Conservation (phyloP, 2,113 vertebrate genomes). For the Myiagra hebetior region DNA sequence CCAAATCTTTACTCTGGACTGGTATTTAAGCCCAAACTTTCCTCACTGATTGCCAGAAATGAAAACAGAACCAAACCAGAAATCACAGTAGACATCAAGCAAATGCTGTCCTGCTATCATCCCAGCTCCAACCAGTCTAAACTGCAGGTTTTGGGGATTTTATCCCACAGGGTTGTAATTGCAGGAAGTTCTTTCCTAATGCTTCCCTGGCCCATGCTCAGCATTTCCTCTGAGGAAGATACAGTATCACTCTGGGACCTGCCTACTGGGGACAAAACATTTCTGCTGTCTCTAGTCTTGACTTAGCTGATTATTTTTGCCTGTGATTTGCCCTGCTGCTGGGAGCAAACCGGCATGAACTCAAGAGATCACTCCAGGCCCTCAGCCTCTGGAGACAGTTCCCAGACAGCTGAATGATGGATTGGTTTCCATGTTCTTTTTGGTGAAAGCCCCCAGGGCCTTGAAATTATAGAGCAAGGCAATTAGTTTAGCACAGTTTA, state of each 20-base stretch:
- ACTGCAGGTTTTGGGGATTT: not conserved
- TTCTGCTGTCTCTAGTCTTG: not conserved
- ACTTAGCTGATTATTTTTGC: not conserved
- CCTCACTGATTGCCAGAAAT: not conserved
- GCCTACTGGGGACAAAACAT: not conserved
- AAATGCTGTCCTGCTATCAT: not conserved
- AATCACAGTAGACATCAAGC: not conserved
- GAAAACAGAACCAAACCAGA: not conserved
- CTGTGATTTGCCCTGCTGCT: not conserved
- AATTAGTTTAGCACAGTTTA: not conserved
- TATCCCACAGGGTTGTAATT: not conserved
- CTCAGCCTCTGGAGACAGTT: not conserved
- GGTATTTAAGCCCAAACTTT: not conserved
- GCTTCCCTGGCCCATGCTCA: not conserved
- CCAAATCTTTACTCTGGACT: not conserved
- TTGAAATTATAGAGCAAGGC: not conserved
- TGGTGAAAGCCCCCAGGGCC: not conserved
- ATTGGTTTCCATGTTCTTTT: not conserved
- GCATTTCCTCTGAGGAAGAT: not conserved
- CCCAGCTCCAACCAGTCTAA: not conserved
- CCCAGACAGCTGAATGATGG: not conserved
- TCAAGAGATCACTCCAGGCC: not conserved
- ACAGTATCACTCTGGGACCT: not conserved
- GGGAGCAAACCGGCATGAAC: not conserved
- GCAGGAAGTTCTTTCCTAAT: not conserved